Percentiles rank a stretch among this genome's conserved stretches.
These are phyloP conservation scores for Blastobasis lacticolella DNA, from an alignment of 2,888 invertebrate species.

Conservation along the genomic window DNA sequence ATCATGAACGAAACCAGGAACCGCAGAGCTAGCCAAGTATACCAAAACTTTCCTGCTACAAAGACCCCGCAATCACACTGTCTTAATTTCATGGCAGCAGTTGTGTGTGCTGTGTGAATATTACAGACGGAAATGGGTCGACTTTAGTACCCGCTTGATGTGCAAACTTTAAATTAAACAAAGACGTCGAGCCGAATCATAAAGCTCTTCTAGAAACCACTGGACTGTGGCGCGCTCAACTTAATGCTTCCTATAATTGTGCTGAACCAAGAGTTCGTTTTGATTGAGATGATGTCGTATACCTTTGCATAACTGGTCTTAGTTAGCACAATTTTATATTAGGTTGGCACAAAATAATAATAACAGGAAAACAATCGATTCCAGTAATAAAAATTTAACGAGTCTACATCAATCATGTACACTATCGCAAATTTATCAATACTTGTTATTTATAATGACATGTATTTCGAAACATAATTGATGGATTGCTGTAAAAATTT, in stretches of 20 bases:
- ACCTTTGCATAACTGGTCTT: too few species aligned
- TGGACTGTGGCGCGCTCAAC: conserved; percentile 2
- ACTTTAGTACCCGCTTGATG: conserved; percentile 5
- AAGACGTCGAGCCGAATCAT: conserved; percentile 3
- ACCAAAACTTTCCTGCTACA: background rate
- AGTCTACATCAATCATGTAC: too few species aligned
- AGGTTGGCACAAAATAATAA: too few species aligned
- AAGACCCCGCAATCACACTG: background rate
- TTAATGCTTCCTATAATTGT: conserved; percentile 20
- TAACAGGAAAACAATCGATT: too few species aligned
- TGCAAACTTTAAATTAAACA: conserved; percentile 10
- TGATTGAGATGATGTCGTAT: background rate
- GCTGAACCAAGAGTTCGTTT: conserved; percentile 23
- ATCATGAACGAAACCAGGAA: too few species aligned
- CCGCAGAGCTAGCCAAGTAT: too few species aligned
- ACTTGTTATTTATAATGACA: too few species aligned
- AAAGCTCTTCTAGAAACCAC: conserved; percentile 4
- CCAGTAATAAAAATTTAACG: too few species aligned
- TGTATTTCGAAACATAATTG: too few species aligned
- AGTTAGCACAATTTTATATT: too few species aligned
- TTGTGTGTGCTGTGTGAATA: conserved; percentile 6
- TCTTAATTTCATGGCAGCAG: conserved; percentile 3
- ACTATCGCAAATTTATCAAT: too few species aligned
- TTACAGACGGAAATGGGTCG: conserved; percentile 5
- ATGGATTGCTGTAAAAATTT: too few species aligned